A percentile compares a stretch with the other conserved stretches of the same genome.
Conservation (phyloP, 2,888 invertebrate species). For the Hyposoter dolosus region DNA sequence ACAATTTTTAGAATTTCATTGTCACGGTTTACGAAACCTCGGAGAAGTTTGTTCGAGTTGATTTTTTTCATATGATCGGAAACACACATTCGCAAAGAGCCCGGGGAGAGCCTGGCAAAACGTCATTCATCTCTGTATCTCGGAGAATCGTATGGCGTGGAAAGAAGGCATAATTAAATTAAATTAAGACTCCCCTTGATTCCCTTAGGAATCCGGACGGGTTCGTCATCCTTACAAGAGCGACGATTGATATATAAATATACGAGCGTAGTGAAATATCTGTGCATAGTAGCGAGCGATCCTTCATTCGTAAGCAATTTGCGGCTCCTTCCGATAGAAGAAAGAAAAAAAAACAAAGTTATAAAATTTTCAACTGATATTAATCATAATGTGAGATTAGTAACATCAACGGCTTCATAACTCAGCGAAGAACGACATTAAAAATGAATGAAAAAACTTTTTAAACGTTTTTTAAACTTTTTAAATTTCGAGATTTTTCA, state of each 20-base stretch:
- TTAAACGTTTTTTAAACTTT: too few species aligned
- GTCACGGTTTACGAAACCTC: background rate
- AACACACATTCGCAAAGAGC: slow-evolving; percentile 30
- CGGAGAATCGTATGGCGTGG: slow-evolving; percentile 73
- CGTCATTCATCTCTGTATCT: slow-evolving; percentile 76
- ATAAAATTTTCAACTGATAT: slow-evolving; percentile 82
- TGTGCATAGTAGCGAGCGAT: slow-evolving; percentile 68
- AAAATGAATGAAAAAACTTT: background rate
- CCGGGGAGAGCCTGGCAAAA: slow-evolving; percentile 61
- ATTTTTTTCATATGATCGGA: slow-evolving; percentile 4
- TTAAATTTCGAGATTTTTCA: background rate
- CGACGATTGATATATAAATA: slow-evolving; percentile 20
- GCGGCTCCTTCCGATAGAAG: slow-evolving; percentile 74
- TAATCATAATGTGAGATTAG: slow-evolving; percentile 78
- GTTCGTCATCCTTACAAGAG: slow-evolving; percentile 34
- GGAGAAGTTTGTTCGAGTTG: background rate
- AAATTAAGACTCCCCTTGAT: slow-evolving; percentile 74
- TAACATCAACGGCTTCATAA: slow-evolving; percentile 45
- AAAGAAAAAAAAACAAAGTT: slow-evolving; percentile 77
- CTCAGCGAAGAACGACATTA: background rate
- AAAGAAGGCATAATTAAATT: slow-evolving; percentile 81
- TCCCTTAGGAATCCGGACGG: slow-evolving; percentile 57
- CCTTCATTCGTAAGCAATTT: slow-evolving; percentile 83
- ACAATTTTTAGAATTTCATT: background rate
- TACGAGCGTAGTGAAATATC: slow-evolving; percentile 60